Evolutionary conservation across 2,113 vertebrate genomes (phyloP).

Genomic region (Nesoenas mayeri): DNA sequence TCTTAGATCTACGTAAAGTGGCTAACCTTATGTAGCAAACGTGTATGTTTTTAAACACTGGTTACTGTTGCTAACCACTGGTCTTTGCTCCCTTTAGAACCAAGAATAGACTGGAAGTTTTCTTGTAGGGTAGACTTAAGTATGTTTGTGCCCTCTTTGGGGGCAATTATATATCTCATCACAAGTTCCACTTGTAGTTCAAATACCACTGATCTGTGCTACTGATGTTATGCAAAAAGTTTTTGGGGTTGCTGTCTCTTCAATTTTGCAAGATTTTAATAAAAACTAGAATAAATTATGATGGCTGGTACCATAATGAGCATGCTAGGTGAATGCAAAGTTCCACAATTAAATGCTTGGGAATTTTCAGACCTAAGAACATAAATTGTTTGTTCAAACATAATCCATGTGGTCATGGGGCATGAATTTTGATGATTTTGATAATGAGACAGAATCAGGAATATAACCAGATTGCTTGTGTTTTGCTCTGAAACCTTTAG

Average conservation of each 20-base stretch:
- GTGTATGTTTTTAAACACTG: background rate
- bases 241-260: background rate
- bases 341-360: background rate
- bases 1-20: background rate
- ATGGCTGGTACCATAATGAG: background rate
- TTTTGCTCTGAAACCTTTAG: background rate
- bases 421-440: background rate
- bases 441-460: background rate
- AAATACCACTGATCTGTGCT: background rate
- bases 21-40: background rate
- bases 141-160: background rate
- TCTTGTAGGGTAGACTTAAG: background rate
- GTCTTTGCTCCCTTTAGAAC: background rate
- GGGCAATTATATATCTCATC: background rate
- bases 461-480: background rate
- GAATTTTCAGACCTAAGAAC: background rate
- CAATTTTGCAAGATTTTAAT: background rate
- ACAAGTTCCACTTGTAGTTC: background rate
- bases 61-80: background rate
- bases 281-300: background rate
- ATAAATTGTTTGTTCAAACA: background rate
- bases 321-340: background rate
- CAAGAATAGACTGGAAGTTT: background rate
- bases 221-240: background rate
- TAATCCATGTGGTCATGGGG: background rate